Evolutionary conservation across 2,797 vertebrate genomes (phyloP), one percentile per base, ranked within the genome.

Genomic region (Phataginus tetradactyla): DNA sequence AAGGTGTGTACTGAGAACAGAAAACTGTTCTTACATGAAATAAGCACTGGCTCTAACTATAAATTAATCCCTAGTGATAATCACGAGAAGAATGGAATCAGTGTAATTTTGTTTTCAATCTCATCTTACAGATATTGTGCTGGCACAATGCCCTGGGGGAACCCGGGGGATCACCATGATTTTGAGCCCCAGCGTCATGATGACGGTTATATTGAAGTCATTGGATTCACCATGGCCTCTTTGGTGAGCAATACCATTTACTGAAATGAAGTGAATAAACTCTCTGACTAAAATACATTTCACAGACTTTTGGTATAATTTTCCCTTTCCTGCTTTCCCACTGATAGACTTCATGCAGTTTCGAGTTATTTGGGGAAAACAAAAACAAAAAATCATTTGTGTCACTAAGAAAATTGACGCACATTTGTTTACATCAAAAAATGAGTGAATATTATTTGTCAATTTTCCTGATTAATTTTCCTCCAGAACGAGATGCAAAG

Each of bases 81-180:
- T 53, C 29, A 18, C 3, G 18, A 78, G 81, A 88, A 71, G 25
- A 80, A 4, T 27, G 4, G 23, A 27, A 4, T 29, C 7, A 11
- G 18, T 32, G 74, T 71, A 61, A 25, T 15, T 59, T 20, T 7
- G 0, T 68, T 77, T 96, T 80, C 77, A 42, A 92, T 96, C 42
- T 97, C 42, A 80, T 66, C 49, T 75, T 97, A 18, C 78, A 99
- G 99, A 99, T 99, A 99, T 98, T 99, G 99, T 99, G 99, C 99
- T 79, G 99, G 99, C 98, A 99, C 99, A 96, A 99, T 99, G 99
- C 99, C 99, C n/a, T 99, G 99, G 99, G 99, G 99, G 51, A 99
- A 99, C 98, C 99, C 99, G 0, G 99, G 99, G 1, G 99, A 99
- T 96, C 99, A 99, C 97, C 99, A 99, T 83, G 99, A 99, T 98